phyloP scores from a whole-genome alignment of 2,888 invertebrate genomes.

The Cephus rjabovi region DNA sequence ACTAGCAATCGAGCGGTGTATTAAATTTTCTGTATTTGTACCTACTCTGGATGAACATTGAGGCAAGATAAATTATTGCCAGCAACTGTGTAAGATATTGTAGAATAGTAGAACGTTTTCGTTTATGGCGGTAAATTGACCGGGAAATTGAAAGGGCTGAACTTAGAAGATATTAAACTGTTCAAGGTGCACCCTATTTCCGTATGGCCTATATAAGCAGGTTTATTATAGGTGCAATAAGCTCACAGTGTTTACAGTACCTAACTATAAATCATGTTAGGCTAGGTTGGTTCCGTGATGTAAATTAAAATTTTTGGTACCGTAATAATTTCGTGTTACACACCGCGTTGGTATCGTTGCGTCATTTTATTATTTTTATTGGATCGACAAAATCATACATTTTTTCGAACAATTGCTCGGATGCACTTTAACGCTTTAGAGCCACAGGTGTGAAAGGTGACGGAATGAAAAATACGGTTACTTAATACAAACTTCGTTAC shows the following conservation, averaged over 20 bases:
- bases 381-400: neutral
- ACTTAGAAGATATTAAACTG: neutral
- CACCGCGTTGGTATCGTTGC: neutral
- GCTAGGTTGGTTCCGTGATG: neutral
- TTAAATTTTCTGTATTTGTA: neutral
- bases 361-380: neutral
- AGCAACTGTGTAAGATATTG: neutral
- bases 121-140: slow-evolving; percentile 1
- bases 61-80: neutral
- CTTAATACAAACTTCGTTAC: neutral
- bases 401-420: neutral
- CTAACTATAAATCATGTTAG: neutral
- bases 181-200: neutral
- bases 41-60: neutral
- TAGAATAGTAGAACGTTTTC: neutral
- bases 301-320: neutral
- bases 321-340: neutral
- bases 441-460: neutral
- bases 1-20: neutral
- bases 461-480: neutral
- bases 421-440: neutral
- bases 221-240: neutral
- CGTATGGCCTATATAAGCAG: neutral
- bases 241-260: neutral
- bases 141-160: slow-evolving; percentile 4